Conservation (phyloP, 2,797 vertebrate species). For the Parambassis ranga region DNA sequence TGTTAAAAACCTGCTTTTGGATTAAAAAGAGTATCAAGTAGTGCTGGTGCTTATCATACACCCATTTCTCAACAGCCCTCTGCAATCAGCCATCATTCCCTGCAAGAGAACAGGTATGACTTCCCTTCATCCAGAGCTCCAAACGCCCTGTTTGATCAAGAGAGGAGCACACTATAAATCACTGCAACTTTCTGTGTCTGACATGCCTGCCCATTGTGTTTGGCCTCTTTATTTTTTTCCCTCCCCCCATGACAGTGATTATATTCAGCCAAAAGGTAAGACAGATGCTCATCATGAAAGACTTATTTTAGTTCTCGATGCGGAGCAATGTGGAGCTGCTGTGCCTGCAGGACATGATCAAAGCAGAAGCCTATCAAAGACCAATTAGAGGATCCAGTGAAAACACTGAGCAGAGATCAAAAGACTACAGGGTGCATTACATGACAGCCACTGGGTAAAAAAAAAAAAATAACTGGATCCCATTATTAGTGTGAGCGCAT, state of each 20-base stretch:
- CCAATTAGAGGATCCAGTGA: conserved; percentile 59
- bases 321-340: conserved; percentile 5
- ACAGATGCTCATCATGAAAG: conserved; percentile 3
- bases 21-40: no score
- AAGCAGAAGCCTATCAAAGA: conserved; percentile 51
- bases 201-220: not conserved
- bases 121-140: conserved; percentile 23
- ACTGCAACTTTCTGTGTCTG: not conserved
- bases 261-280: not conserved
- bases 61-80: conserved; percentile 35
- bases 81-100: conserved; percentile 34
- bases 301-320: conserved; percentile 35
- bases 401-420: conserved; percentile 62
- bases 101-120: conserved; percentile 26
- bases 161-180: not conserved
- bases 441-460: conserved; percentile 28
- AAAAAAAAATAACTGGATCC: conserved; percentile 12
- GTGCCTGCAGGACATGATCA: conserved; percentile 46
- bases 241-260: not conserved
- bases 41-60: conserved; percentile 10
- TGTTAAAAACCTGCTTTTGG: no score
- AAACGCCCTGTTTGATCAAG: conserved; percentile 17
- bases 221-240: not conserved
- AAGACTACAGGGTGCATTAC: conserved; percentile 30
- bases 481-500: conserved; percentile 48